Percentiles rank a stretch among this genome's conserved stretches.
These are phyloP conservation scores for Podargus strigoides DNA, from an alignment of 2,797 vertebrate species.

Conservation along the genomic window DNA sequence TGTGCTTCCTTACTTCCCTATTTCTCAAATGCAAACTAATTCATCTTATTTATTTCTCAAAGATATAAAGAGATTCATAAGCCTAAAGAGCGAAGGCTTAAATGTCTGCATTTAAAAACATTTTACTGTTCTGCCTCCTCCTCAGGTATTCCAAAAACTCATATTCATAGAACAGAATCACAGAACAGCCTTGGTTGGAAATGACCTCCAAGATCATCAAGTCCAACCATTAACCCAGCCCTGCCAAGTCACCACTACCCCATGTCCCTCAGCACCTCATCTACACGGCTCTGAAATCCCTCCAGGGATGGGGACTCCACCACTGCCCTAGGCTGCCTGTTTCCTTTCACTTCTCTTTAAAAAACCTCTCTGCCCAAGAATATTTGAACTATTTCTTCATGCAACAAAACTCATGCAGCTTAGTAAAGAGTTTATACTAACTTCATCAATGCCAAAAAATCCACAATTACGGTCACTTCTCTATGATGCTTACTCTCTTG, in stretches of 20 bases:
- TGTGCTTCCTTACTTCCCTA: background rate
- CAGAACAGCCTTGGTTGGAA: too few species aligned
- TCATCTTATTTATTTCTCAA: background rate
- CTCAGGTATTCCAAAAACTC: background rate
- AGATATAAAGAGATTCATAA: background rate
- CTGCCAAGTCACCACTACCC: too few species aligned
- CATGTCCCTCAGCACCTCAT: too few species aligned
- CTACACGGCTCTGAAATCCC: too few species aligned
- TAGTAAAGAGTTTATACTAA: background rate
- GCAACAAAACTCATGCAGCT: background rate
- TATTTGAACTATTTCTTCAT: background rate
- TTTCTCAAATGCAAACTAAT: background rate
- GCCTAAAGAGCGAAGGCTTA: background rate
- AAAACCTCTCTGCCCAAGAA: background rate
- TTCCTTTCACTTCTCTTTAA: background rate
- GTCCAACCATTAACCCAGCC: too few species aligned
- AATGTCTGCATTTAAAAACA: background rate
- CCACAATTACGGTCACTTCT: background rate
- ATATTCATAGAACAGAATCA: too few species aligned
- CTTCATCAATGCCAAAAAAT: background rate
- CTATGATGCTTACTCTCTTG: background rate
- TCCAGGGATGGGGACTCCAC: too few species aligned
- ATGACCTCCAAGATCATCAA: too few species aligned
- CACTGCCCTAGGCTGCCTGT: too few species aligned
- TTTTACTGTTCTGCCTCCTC: background rate